Evolutionary conservation across 2,888 invertebrate species (phyloP), one percentile per base, ranked within the genome.

Genomic region (Litoditis marina): DNA sequence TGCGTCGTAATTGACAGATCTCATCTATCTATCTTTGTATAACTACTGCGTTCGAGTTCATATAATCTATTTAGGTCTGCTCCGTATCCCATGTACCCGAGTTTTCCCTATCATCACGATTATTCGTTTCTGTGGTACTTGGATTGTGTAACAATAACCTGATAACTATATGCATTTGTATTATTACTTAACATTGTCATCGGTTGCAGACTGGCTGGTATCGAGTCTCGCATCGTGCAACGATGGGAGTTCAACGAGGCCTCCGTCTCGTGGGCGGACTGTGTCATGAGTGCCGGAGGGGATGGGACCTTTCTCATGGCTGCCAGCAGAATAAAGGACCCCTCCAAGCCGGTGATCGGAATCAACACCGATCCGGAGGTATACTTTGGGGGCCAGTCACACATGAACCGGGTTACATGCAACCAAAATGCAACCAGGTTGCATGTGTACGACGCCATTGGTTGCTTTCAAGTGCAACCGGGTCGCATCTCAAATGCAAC

Each of bases 241-340:
- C 76, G 86, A 13, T 85, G 84, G 76, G 87, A 87, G 68, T 88
- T 89, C 79, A 87, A 94, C 92, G 93, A 94, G 34, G 95, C 96
- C 85, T 84, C 85, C 11, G 81, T 87, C 7, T 83, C 87, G 55
- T 84, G 86, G 27, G 85, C 86, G 58, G 72, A 67, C 54, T 47
- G 60, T 32, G 46, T 62, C n/a, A 42, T 54, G 6, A 67, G 52
- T 49, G 49, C 58, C 28, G 68, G 68, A 36, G 98, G 98, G 0
- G 98, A 98, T 84, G 98, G 98, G 0, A 98, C 96, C 2, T 98
- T 94, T 85, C 87, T 98, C 32, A 86, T 95, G 77, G 93, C 94
- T 0, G 92, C 96, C 6, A 92, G 91, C 80, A 88, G 89, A 83
- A 89, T 94, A 28, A 86, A 86, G 58, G 87, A 89, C 74, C 86